Base-by-base conservation (phyloP, 1,140 invertebrate species). In the Tenebrio molitor region DNA sequence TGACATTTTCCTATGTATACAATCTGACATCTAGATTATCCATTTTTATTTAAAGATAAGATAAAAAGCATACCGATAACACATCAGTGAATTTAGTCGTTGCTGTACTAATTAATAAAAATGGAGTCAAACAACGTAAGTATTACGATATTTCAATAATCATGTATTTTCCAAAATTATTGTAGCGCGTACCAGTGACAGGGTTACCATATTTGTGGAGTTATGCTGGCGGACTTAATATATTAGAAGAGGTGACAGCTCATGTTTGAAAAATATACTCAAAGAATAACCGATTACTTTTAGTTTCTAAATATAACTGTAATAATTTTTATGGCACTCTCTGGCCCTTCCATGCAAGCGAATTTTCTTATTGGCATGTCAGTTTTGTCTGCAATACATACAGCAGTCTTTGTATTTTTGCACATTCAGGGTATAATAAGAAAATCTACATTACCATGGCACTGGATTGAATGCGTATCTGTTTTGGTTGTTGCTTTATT, bases 401-500 rank as follows among this genome's bases (percentile, higher is more conserved):
- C 67, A 36, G 16, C 19, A 58, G 50, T 69, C 17, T 58, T 69
- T 8, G 19, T 34, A 17, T 12, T 25, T 14, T 41, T 69, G 34
- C 44, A 69, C 16, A 36, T 69, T 3, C 12, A 15, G 2, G 67
- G 67, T 4, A 15, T 39, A 21, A 53, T 69, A 50, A 36, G 50
- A 15, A 58, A 33, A 23, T 69, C 67, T 2, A 58, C 23, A 12
- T 41, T 25, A 14, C 44, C 44, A 15, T 69, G 67, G 67, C 33
- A 53, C 50, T 69, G 67, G 67, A 58, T 69, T 23, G 67, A 69
- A 36, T 69, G 67, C 50, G 16, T 69, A 39, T 34, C 44, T 3
- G 25, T 50, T 33, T 58, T 69, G n/a, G 33, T 69, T 8, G 12
- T 53, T 21, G 67, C 42, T 34, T 10, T 69, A 8, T 12, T 58